phyloP scores from a whole-genome alignment of 2,797 vertebrate species.

The Miichthys miiuy region DNA sequence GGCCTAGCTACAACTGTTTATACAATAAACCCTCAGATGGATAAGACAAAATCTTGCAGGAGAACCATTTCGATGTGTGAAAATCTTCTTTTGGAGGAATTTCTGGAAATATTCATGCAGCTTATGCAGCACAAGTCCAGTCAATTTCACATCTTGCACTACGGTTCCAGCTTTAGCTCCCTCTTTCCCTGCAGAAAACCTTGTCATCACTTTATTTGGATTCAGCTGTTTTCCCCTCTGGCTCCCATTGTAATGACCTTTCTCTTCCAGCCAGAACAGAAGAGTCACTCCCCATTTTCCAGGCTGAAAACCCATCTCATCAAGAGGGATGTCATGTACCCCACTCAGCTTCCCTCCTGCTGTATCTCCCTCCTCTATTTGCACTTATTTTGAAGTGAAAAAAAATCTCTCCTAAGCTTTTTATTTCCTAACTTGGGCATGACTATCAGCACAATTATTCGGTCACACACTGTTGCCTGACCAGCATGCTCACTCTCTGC shows the following conservation, averaged over 20 bases:
- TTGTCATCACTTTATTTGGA: conserved; percentile 60
- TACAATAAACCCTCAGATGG: not conserved
- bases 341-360: conserved; percentile 29
- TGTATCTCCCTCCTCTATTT: conserved; percentile 9
- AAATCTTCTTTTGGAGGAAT: not conserved
- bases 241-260: conserved; percentile 66
- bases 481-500: not conserved
- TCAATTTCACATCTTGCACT: conserved; percentile 20
- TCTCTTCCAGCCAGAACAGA: conserved; percentile 60
- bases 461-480: conserved; percentile 14
- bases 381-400: conserved; percentile 8
- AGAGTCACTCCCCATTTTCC: conserved; percentile 56
- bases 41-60: not conserved
- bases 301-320: conserved; percentile 62
- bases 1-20: not conserved
- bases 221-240: conserved; percentile 63
- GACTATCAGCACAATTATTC: conserved; percentile 9
- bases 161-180: conserved; percentile 13
- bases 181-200: conserved; percentile 46
- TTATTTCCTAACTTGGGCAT: conserved; percentile 21
- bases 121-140: not conserved
- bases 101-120: not conserved
- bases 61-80: not conserved
- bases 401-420: conserved; percentile 6
- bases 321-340: conserved; percentile 50